Base-by-base conservation (phyloP, 2,888 invertebrate genomes). In the Rhabditophanes sp. region DNA sequence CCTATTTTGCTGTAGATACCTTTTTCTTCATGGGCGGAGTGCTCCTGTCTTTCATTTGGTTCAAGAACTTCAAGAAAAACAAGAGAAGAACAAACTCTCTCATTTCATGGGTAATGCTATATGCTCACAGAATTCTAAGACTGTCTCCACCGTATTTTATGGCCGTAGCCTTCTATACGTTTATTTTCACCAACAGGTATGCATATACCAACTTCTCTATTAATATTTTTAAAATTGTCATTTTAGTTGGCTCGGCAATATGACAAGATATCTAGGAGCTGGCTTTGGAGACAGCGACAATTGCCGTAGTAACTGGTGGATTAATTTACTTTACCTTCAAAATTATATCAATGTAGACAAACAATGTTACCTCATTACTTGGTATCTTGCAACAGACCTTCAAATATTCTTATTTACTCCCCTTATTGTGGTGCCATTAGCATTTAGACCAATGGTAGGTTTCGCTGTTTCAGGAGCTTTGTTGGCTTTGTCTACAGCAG, bases 351-450 rank as follows among this genome's bases (percentile, higher is more conserved):
- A 7, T 20, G 12, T 19, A 1, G 35, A 1, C 11, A 14, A 12
- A 41, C 14, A 8, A 31, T 18, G n/a, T n/a, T n/a, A n/a, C n/a
- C n/a, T n/a, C n/a, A n/a, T n/a, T 27, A 42, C 48, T 1, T 53
- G 53, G 53, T 54, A 52, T 24, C 29, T 54, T 23, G 51, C 54
- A n/a, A 44, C 50, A 1, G 54, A 54, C 27, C 37, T 54, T 15
- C 54, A 54, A 31, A 33, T 54, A 9, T 54, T 39, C 37, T 24
- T 54, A 8, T 32, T 48, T 22, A 40, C 48, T 9, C 54, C 54
- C n/a, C 7, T 54, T 2, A 11, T 54, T 7, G 35, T 54, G 4
- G 12, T 52, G 3, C 43, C 48, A n/a, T 52, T 54, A 25, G 44
- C 48, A 2, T 5, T 50, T 4, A n/a, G n/a, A 18, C 24, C 23